Evolutionary conservation across 53 echinoderm and acorn worm species (phyloP).

Genomic region (Apostichopus leukothele): DNA sequence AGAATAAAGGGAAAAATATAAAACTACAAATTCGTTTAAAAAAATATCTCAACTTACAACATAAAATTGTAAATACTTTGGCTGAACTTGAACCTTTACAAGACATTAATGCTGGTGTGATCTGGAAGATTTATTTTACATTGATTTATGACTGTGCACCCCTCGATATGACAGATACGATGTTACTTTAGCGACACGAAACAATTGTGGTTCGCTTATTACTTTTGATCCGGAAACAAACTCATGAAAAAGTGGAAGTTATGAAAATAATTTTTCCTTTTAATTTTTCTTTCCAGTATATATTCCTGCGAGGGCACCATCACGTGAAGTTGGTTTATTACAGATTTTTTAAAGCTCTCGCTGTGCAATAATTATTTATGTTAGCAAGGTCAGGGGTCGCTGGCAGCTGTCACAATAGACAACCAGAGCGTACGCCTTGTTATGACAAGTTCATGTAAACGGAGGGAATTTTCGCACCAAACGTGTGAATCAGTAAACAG

Average conservation of each 20-base stretch:
- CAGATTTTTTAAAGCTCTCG: neutral
- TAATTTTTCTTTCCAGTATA: neutral
- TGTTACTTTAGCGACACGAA: conserved; percentile 2
- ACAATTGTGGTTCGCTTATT: conserved; percentile 8
- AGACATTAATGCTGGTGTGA: conserved; percentile 39
- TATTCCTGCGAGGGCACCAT: neutral
- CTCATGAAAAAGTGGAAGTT: conserved; percentile 14
- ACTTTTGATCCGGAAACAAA: neutral
- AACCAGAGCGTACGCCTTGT: conserved; percentile 4
- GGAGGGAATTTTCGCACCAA: conserved; percentile 16
- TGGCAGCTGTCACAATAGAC: conserved; percentile 29
- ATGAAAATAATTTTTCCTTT: conserved; percentile 22
- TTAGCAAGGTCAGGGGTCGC: neutral
- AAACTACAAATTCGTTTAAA: too few relatives aligned
- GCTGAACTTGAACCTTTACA: conserved; percentile 14
- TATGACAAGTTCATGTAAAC: conserved; percentile 22
- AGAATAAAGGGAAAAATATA: too few relatives aligned
- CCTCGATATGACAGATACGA: neutral
- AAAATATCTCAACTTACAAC: neutral
- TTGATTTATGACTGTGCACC: conserved; percentile 35
- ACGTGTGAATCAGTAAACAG: conserved; percentile 38
- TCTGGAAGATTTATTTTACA: conserved; percentile 3
- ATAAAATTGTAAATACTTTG: conserved; percentile 23
- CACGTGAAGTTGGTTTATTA: neutral
- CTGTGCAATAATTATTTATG: conserved; percentile 28